phyloP scores from a whole-genome alignment of 2,888 invertebrate genomes.

The Gonocerus acuteangulatus region DNA sequence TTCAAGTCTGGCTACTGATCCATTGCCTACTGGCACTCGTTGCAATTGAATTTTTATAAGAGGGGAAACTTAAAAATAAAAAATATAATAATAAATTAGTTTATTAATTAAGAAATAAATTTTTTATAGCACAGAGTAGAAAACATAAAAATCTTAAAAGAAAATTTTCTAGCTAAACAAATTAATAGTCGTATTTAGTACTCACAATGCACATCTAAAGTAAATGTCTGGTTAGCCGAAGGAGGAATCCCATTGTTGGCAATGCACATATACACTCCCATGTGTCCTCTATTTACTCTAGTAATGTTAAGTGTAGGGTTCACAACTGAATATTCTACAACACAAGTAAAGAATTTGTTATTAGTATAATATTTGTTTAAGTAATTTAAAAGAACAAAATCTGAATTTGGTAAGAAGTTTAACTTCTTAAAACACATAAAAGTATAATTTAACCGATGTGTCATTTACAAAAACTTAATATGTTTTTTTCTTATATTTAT shows the following conservation, averaged over 20 bases:
- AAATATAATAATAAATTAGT: not conserved
- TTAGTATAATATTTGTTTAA: no score
- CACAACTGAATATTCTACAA: slow-evolving; percentile 59
- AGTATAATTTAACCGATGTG: no score
- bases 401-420: no score
- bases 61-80: slow-evolving; percentile 62
- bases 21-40: slow-evolving; percentile 62
- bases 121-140: no score
- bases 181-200: slow-evolving; percentile 40
- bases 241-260: slow-evolving; percentile 85
- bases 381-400: no score
- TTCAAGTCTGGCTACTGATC: slow-evolving; percentile 62
- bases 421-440: no score
- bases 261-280: slow-evolving; percentile 66
- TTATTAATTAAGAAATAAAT: no score
- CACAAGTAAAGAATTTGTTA: no score
- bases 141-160: not conserved
- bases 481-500: no score
- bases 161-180: no score
- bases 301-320: slow-evolving; percentile 73
- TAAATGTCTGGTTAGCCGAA: slow-evolving; percentile 67
- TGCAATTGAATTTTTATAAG: slow-evolving; percentile 71
- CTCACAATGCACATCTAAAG: slow-evolving; percentile 87
- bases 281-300: slow-evolving; percentile 62
- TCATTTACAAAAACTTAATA: no score